phyloP scores from a whole-genome alignment of 2,113 vertebrate species.

The Gymnarchus niloticus region DNA sequence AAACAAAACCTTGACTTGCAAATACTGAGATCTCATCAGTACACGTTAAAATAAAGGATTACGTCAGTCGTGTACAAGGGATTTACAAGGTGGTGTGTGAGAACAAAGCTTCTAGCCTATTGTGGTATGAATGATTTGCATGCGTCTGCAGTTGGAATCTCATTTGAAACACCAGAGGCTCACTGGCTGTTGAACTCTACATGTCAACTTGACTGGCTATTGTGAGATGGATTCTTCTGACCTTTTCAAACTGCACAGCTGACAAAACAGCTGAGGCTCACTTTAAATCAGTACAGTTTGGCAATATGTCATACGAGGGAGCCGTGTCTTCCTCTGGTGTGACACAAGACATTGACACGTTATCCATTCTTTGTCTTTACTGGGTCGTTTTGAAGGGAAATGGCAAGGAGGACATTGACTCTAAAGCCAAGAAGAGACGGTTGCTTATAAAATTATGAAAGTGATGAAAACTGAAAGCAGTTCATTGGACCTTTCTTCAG shows the following conservation, averaged over 20 bases:
- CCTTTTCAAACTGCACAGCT: not conserved
- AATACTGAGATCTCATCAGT: not conserved
- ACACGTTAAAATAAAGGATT: not conserved
- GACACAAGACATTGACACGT: not conserved
- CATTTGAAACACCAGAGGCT: not conserved
- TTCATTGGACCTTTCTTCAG: not conserved
- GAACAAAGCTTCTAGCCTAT: not conserved
- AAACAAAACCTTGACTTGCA: not conserved
- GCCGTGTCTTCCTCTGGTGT: not conserved
- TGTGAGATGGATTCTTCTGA: slow-evolving; percentile 9
- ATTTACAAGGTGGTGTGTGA: not conserved
- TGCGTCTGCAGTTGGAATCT: not conserved
- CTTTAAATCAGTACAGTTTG: not conserved
- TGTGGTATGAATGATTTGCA: not conserved
- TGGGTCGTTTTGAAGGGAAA: not conserved
- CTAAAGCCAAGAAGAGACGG: not conserved
- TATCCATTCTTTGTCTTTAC: slow-evolving; percentile 8
- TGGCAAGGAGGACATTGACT: not conserved
- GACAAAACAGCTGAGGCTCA: slow-evolving; percentile 11
- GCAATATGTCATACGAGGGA: not conserved
- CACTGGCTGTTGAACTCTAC: not conserved
- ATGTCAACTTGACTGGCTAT: not conserved
- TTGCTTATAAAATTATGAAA: slow-evolving; percentile 1
- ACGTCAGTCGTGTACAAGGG: not conserved
- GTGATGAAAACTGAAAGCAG: not conserved